Base-by-base conservation (phyloP, 2,113 vertebrate genomes). In the Garra rufa region DNA sequence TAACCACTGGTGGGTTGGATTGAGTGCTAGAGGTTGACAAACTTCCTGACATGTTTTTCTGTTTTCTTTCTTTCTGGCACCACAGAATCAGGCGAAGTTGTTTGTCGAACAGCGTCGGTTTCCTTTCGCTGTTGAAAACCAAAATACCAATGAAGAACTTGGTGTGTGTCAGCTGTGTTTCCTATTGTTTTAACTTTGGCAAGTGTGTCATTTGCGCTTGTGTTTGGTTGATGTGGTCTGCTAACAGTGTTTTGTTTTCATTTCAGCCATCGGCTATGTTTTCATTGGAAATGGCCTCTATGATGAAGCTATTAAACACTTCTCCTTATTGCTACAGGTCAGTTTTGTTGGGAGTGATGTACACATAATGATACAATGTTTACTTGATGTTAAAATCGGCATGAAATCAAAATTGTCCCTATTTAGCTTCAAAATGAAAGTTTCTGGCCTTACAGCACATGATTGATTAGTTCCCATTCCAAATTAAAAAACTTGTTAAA, bases 221-320 rank as follows among this genome's bases (percentile, higher is more conserved):
- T 65, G 83, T 74, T 59, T 43, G 5, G 82, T 13, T 75, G 10
- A 24, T 41, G 38, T 70, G 19, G 13, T 21, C 13, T 6, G 9
- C 19, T 17, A 34, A 63, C 4, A 2, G 6, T 28, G 1, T 73
- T 43, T 69, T 74, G 13, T 78, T 9, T 86, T 88, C 80, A 79
- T 89, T 93, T 86, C 92, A 99, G 98, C 98, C 71, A 96, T 99
- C 86, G 97, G 98, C 34, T 99, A 98, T 0, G 96, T 98, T 86
- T 93, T 99, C 92, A 97, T 99, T 85, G 97, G 96, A 85, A 99
- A 96, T 26, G 95, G 97, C 14, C 95, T 99, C 63, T 97, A 98
- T 28, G 97, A 99, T 90, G 98, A 99, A 96, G 98, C 98, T 79
- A 95, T 99, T 90, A 95, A 95, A 88, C 98, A 98, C 88, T 99